These are phyloP conservation scores for Harpalus rufipes DNA, from an alignment of 2,888 invertebrate genomes.

Conservation along the genomic window DNA sequence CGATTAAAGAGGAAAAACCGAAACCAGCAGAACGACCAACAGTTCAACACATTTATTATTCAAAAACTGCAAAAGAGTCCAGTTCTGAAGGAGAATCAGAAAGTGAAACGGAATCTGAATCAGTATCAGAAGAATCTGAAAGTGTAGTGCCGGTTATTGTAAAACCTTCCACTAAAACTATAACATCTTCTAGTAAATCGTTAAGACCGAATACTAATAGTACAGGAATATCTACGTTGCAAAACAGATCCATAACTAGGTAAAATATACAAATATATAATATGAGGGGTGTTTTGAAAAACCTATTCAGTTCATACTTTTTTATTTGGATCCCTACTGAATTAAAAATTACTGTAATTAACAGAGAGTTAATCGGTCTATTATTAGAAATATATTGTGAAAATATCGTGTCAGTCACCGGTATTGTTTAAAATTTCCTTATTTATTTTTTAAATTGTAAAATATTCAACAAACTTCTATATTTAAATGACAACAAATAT, in stretches of 20 bases:
- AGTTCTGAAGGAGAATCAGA: slow-evolving; percentile 33
- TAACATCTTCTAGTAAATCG: slow-evolving; percentile 7
- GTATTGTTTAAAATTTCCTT: too few species aligned
- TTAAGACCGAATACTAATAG: background rate
- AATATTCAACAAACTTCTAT: too few species aligned
- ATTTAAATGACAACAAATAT: too few species aligned
- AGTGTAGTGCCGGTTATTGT: slow-evolving; percentile 33
- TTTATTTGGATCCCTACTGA: too few species aligned
- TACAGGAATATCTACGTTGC: slow-evolving; percentile 69
- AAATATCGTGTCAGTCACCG: too few species aligned
- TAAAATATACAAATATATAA: slow-evolving; percentile 36
- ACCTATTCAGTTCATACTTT: too few species aligned
- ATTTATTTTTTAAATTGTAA: too few species aligned
- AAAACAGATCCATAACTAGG: slow-evolving; percentile 70
- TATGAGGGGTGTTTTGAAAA: too few species aligned
- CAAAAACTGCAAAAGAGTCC: slow-evolving; percentile 19
- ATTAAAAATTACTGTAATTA: too few species aligned
- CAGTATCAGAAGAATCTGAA: slow-evolving; percentile 60
- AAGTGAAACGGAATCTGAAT: slow-evolving; percentile 23
- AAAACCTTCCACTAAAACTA: slow-evolving; percentile 43
- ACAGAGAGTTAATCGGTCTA: too few species aligned
- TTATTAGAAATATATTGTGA: too few species aligned
- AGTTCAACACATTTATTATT: slow-evolving; percentile 45
- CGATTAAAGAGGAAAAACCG: background rate
- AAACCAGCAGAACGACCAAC: slow-evolving; percentile 20